These are phyloP conservation scores for Sphaerophoria taeniata DNA, from an alignment of 2,888 invertebrate species.

Conservation along the genomic window DNA sequence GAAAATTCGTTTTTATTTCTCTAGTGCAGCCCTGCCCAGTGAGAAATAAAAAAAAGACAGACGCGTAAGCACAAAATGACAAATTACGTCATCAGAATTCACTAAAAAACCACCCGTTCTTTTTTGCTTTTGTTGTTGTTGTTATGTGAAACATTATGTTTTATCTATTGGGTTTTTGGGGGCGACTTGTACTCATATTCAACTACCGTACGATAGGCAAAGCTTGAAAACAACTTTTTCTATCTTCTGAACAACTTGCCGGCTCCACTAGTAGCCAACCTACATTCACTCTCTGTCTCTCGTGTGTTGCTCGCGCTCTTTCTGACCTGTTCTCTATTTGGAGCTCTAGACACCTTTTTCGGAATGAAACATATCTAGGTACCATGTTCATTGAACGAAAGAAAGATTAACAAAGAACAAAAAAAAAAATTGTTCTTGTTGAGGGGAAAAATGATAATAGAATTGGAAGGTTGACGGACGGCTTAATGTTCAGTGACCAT, in stretches of 20 bases:
- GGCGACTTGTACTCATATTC: conserved; percentile 14
- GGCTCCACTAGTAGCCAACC: not conserved
- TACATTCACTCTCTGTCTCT: conserved; percentile 10
- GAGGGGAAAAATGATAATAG: conserved; percentile 35
- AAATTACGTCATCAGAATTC: conserved; percentile 67
- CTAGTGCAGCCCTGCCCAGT: not conserved
- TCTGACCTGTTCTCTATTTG: conserved; percentile 17
- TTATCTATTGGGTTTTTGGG: not conserved
- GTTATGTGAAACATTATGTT: conserved; percentile 18
- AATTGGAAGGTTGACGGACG: conserved; percentile 45
- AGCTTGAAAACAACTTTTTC: conserved; percentile 21
- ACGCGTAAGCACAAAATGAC: conserved; percentile 33
- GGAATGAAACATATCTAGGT: conserved; percentile 25
- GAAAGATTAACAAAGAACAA: conserved; percentile 40
- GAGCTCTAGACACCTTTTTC: conserved; percentile 55
- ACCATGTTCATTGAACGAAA: conserved; percentile 65
- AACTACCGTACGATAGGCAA: conserved; percentile 9
- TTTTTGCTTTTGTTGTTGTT: conserved; percentile 30
- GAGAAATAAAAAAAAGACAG: conserved; percentile 6
- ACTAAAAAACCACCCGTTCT: conserved; percentile 49
- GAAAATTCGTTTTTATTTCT: conserved; percentile 23
- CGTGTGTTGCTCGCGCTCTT: conserved; percentile 5
- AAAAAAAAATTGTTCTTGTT: conserved; percentile 27
- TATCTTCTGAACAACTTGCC: conserved; percentile 14
- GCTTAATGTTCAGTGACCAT: conserved; percentile 60